Evolutionary conservation across 2,113 vertebrate species (phyloP), one percentile per base, ranked within the genome.

Genomic region (Otis tarda): DNA sequence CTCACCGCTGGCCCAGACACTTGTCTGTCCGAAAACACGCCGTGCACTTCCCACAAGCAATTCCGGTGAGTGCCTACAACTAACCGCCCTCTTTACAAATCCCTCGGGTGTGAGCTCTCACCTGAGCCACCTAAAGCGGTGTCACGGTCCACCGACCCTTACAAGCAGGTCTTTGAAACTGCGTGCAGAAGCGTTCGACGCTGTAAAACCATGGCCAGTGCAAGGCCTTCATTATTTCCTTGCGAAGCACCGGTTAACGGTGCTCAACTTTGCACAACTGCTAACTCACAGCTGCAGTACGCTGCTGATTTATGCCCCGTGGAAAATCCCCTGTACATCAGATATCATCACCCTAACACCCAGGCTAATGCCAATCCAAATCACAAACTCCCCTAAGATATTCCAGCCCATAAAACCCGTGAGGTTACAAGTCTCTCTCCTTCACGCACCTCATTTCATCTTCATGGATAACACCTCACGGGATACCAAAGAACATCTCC

Each of bases 391-490:
- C 65, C 53, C 30, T 14, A 22, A 67, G 52, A 57, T 21, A 79
- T 24, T 47, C 30, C 37, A 82, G 77, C 68, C 61, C 35, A 41
- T 7, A 65, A 75, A 45, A 60, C 3, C 50, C 28, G 24, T 45
- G 21, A 59, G 18, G n/a, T 25, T 23, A 12, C 20, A 16, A 25
- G 27, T 27, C 70, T 18, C 10, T 17, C 69, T 49, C 61, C 65
- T 70, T 25, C 89, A 65, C 69, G 39, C 39, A 15, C 56, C 27
- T 59, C 79, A 6, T 41, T 63, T 49, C 28, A 47, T 8, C 70
- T 16, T 35, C 55, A 60, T 1, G 1, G n/a, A n/a, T 18, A 47
- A 5, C 1, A 35, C 63, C 17, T 23, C 1, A 0, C 2, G 5
- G 39, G n/a, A 4, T 45, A 20, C 0, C 15, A 23, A 24, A 14